Conservation (phyloP, 2,888 invertebrate species). For the Atherix ibis region DNA sequence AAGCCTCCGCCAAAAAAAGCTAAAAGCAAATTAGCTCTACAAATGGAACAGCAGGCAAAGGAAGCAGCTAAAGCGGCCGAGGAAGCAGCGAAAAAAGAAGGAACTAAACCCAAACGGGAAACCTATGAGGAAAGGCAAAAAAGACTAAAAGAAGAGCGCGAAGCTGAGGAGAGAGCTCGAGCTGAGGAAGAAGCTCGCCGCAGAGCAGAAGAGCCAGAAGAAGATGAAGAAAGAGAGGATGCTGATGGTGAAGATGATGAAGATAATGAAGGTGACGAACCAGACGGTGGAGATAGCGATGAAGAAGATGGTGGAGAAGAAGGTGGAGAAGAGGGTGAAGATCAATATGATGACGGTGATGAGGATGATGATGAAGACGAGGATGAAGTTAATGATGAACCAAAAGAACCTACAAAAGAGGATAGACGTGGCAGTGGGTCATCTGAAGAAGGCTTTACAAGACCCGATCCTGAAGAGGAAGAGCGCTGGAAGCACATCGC, state of each 20-base stretch:
- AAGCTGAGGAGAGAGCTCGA: constrained; percentile 19
- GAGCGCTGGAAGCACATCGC: constrained; percentile 29
- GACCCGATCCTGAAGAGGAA: constrained; percentile 25
- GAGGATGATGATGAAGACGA: constrained; percentile 16
- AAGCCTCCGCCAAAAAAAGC: constrained; percentile 27
- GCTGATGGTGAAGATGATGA: constrained; percentile 18
- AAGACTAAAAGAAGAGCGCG: constrained; percentile 20
- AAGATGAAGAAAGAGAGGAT: constrained; percentile 16
- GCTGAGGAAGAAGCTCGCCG: constrained; percentile 15
- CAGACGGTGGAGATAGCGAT: constrained; percentile 13
- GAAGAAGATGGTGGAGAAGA: constrained; percentile 10
- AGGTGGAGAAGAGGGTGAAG: constrained; percentile 11
- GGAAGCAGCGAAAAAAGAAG: constrained; percentile 22
- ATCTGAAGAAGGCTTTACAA: constrained; percentile 25
- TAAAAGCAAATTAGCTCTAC: constrained; percentile 27
- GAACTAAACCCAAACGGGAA: constrained; percentile 24
- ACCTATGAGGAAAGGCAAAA: constrained; percentile 27
- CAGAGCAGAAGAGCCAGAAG: constrained; percentile 22
- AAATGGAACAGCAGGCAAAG: constrained; percentile 30
- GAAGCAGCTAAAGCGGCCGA: constrained; percentile 28
- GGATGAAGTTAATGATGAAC: constrained; percentile 11
- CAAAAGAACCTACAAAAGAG: constrained; percentile 13
- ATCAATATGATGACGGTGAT: constrained; percentile 11
- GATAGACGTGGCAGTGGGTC: constrained; percentile 24
- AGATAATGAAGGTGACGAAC: constrained; percentile 16